Percentiles rank a stretch among this genome's conserved stretches.
Conservation (phyloP, 2,113 vertebrate genomes). For the Plestiodon gilberti region DNA sequence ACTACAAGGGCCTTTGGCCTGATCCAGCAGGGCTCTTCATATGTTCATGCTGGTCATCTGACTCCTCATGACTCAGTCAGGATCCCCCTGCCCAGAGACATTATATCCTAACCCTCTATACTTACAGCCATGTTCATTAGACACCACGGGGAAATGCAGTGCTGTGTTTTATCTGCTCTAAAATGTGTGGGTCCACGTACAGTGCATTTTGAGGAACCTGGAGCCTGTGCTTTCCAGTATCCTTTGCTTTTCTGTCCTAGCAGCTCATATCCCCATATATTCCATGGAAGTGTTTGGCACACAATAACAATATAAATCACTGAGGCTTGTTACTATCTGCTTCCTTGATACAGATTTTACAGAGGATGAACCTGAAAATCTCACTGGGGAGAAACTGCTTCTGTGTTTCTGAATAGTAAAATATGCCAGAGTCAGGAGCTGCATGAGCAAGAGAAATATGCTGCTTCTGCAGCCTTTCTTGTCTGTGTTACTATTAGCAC, state of each 20-base stretch:
- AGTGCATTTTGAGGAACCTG: background rate
- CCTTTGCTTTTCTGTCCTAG: background rate
- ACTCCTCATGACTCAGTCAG: too few species aligned
- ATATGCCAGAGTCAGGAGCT: slow-evolving; percentile 33
- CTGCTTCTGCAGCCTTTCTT: slow-evolving; percentile 5
- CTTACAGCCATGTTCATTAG: background rate
- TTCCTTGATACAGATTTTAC: slow-evolving; percentile 44
- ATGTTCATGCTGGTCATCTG: too few species aligned
- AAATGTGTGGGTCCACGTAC: background rate
- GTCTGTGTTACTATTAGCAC: slow-evolving; percentile 22
- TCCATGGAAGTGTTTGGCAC: slow-evolving; percentile 16
- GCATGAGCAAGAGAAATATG: slow-evolving; percentile 13
- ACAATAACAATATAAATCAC: slow-evolving; percentile 40
- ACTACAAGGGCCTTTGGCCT: too few species aligned
- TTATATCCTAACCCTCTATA: background rate
- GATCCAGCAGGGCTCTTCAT: too few species aligned
- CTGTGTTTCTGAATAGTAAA: slow-evolving; percentile 27
- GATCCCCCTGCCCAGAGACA: too few species aligned
- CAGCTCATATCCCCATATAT: slow-evolving; percentile 39
- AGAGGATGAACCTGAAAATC: slow-evolving; percentile 43
- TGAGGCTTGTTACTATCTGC: slow-evolving; percentile 25
- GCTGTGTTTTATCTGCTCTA: background rate
- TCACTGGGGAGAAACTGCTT: slow-evolving; percentile 26
- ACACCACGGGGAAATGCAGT: background rate
- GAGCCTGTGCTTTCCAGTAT: slow-evolving; percentile 13